Percentiles rank a stretch among this genome's conserved stretches.
Evolutionary conservation across 2,113 vertebrate genomes (phyloP).

Genomic region (Bombycilla garrulus): DNA sequence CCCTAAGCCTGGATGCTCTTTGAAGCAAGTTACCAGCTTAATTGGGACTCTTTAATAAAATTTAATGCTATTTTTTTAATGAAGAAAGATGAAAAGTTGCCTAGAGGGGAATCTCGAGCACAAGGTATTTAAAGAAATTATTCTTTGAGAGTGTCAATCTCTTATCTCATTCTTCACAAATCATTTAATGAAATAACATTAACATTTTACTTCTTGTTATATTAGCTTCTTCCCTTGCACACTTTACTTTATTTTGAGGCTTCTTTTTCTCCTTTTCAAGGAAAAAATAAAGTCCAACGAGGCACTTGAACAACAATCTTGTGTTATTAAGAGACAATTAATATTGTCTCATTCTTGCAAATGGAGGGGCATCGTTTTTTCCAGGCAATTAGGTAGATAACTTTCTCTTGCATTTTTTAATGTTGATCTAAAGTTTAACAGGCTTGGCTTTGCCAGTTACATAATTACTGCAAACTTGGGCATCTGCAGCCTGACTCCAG

Average conservation of each 20-base stretch:
- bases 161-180: constrained; percentile 65
- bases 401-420: constrained; percentile 28
- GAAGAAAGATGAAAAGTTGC: constrained; percentile 71
- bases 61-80: constrained; percentile 68
- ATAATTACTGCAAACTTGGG: constrained; percentile 22
- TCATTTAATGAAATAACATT: constrained; percentile 73
- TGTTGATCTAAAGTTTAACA: constrained; percentile 33
- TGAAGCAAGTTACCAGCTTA: constrained; percentile 68
- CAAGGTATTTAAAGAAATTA: constrained; percentile 74
- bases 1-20: constrained; percentile 62
- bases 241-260: not conserved
- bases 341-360: constrained; percentile 47
- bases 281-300: constrained; percentile 27
- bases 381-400: constrained; percentile 44
- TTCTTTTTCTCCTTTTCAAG: not conserved
- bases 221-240: not conserved
- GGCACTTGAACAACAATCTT: not conserved
- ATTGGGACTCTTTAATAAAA: constrained; percentile 72
- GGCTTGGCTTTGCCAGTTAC: not conserved
- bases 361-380: not conserved
- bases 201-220: constrained; percentile 65
- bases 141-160: constrained; percentile 67
- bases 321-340: constrained; percentile 12
- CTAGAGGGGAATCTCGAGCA: constrained; percentile 60
- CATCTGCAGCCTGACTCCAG: not conserved